phyloP scores from a whole-genome alignment of 2,797 vertebrate species.

The Pteropus rufus region DNA sequence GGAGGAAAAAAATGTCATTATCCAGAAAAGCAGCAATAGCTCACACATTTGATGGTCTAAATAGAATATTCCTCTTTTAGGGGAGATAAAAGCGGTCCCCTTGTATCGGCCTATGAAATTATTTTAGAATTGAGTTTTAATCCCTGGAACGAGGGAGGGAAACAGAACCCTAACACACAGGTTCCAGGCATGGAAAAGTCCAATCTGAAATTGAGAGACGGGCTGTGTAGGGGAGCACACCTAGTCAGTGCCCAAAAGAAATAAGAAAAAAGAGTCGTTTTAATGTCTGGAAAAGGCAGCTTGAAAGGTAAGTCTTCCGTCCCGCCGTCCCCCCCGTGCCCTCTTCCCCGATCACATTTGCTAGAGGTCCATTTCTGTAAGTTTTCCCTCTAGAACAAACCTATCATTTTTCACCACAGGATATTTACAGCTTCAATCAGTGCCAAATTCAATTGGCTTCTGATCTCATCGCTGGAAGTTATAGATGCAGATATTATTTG shows the following conservation, averaged over 20 bases:
- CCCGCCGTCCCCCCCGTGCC: slow-evolving; percentile 38
- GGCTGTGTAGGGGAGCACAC: neutral
- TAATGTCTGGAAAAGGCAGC: slow-evolving; percentile 48
- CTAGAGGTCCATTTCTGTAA: slow-evolving; percentile 82
- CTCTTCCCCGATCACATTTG: slow-evolving; percentile 73
- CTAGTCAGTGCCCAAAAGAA: slow-evolving; percentile 48
- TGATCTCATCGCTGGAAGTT: slow-evolving; percentile 87
- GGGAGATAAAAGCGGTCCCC: slow-evolving; percentile 59
- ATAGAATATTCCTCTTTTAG: slow-evolving; percentile 27
- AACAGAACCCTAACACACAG: neutral
- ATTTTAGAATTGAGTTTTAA: slow-evolving; percentile 59
- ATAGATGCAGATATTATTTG: slow-evolving; percentile 89
- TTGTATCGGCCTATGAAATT: slow-evolving; percentile 53
- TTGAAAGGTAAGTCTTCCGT: slow-evolving; percentile 72
- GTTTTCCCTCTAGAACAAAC: slow-evolving; percentile 88
- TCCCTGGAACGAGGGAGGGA: slow-evolving; percentile 12
- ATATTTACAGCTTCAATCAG: slow-evolving; percentile 88
- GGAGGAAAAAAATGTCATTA: slow-evolving; percentile 36
- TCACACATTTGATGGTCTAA: slow-evolving; percentile 7
- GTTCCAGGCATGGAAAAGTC: slow-evolving; percentile 18
- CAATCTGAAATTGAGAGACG: neutral
- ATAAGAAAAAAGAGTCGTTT: slow-evolving; percentile 56
- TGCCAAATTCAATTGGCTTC: slow-evolving; percentile 86
- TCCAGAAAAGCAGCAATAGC: slow-evolving; percentile 34
- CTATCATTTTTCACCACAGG: slow-evolving; percentile 87